A percentile compares a stretch with the other conserved stretches of the same genome.
Evolutionary conservation across 2,797 vertebrate genomes (phyloP).

Genomic region (Alectoris magna): DNA sequence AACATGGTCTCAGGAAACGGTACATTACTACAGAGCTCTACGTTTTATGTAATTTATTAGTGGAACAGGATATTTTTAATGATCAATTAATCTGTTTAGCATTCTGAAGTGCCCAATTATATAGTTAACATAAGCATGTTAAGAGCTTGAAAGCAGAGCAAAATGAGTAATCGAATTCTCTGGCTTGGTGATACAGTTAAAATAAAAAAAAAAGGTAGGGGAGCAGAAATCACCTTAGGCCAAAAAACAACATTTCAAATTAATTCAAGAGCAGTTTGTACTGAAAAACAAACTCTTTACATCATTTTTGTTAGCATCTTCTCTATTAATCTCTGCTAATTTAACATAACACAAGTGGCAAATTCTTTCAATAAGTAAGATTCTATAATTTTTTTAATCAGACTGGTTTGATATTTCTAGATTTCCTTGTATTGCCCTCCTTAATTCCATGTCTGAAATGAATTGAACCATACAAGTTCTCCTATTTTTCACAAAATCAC

Average conservation of each 20-base stretch:
- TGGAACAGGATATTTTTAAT: slow-evolving; percentile 1
- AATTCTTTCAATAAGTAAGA: neutral
- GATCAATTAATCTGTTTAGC: slow-evolving; percentile 6
- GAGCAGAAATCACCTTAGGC: neutral
- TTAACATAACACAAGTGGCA: neutral
- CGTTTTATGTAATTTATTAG: neutral
- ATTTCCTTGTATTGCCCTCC: neutral
- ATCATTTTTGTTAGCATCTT: neutral
- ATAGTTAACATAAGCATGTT: neutral
- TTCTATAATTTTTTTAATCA: neutral
- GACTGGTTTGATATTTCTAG: neutral
- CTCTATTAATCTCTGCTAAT: neutral
- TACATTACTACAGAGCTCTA: neutral
- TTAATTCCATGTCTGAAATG: neutral
- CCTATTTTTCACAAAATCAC: neutral
- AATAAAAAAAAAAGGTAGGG: neutral
- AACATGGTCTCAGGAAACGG: neutral
- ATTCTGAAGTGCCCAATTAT: neutral
- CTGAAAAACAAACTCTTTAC: neutral
- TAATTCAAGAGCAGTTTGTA: neutral
- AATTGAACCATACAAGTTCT: neutral
- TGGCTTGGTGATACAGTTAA: neutral
- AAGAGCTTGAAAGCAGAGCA: slow-evolving; percentile 24
- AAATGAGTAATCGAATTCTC: neutral
- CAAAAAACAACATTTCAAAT: slow-evolving; percentile 1